Conservation (phyloP, 1,140 invertebrate species). For the Trinorchestia longiramus region DNA sequence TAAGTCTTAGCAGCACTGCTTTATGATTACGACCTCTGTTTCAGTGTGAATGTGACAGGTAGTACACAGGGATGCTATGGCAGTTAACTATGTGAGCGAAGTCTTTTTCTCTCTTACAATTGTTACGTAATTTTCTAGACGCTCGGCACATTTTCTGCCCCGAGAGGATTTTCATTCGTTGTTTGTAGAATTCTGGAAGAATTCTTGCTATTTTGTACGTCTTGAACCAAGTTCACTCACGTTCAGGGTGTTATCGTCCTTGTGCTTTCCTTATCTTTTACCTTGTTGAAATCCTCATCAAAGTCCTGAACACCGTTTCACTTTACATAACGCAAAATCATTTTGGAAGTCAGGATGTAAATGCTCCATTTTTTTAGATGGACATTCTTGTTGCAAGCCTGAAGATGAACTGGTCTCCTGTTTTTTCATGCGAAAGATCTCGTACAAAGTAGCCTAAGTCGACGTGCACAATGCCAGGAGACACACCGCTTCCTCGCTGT, state of each 20-base stretch:
- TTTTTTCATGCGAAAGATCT: background rate
- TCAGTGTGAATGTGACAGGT: background rate
- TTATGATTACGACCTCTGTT: background rate
- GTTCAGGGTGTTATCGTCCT: background rate
- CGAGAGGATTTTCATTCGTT: background rate
- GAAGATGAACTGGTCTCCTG: background rate
- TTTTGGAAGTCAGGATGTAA: background rate
- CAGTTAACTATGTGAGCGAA: background rate
- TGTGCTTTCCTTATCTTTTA: background rate
- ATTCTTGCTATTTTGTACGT: background rate
- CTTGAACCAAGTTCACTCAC: background rate
- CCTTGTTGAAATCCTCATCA: background rate
- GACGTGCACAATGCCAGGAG: background rate
- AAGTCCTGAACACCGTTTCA: background rate
- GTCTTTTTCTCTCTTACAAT: background rate
- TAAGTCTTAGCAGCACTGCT: background rate
- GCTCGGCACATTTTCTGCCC: background rate
- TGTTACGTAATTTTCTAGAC: background rate
- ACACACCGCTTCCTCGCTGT: too few relatives aligned
- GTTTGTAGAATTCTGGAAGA: background rate
- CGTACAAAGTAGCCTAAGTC: background rate
- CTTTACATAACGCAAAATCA: background rate
- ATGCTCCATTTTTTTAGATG: background rate
- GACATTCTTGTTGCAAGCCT: background rate
- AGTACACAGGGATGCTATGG: too few relatives aligned